Percentiles rank a stretch among this genome's conserved stretches.
phyloP scores from a whole-genome alignment of 2,797 vertebrate genomes.

The Hemitrygon akajei region DNA sequence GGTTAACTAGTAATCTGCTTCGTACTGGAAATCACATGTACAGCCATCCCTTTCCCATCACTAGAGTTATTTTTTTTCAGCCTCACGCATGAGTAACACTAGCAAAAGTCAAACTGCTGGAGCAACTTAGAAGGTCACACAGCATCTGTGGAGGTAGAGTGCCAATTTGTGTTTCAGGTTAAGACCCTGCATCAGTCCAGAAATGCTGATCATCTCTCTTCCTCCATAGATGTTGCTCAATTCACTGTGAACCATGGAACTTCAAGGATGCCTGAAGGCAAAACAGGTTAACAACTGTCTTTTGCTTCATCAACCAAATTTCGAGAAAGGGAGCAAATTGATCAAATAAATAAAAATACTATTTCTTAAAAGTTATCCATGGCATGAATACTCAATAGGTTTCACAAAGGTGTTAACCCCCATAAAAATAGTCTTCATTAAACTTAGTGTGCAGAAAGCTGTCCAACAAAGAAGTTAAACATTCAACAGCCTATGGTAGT shows the following conservation, averaged over 20 bases:
- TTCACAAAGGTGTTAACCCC: neutral
- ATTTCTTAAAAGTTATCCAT: neutral
- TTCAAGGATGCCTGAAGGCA: neutral
- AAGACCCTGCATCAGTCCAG: no score
- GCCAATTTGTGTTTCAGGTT: no score
- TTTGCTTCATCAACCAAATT: neutral
- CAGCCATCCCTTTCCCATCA: neutral
- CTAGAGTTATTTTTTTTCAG: neutral
- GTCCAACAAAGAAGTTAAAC: no score
- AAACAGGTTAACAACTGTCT: neutral
- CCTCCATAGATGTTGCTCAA: no score
- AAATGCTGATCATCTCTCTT: no score
- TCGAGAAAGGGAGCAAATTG: neutral
- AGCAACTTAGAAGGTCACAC: no score
- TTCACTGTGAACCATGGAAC: no score
- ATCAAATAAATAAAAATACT: neutral
- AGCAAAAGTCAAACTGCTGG: no score
- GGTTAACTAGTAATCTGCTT: neutral
- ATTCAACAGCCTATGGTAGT: neutral
- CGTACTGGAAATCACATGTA: neutral
- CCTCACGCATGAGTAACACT: neutral
- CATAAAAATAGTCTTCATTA: neutral
- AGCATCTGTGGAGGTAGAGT: no score
- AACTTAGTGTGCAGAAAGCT: neutral
- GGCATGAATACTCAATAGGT: neutral